Percentiles rank a stretch among this genome's conserved stretches.
Conservation (phyloP, 2,888 invertebrate genomes). For the Drosophila fungiperda region DNA sequence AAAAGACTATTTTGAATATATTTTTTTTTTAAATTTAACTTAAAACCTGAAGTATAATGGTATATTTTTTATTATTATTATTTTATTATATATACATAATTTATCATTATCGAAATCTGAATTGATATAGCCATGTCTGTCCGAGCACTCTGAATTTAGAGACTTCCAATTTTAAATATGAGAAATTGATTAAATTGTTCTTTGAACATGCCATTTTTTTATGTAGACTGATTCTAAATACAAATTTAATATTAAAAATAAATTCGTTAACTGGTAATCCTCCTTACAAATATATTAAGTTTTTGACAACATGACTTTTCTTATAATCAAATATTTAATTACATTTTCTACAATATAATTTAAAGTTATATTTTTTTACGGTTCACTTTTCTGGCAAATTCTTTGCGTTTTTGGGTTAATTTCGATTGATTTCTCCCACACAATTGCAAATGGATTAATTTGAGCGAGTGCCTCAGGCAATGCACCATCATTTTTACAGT, state of each 20-base stretch:
- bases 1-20: neutral
- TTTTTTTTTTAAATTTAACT: neutral
- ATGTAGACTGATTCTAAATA: too few species aligned
- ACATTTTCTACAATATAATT: neutral
- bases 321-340: neutral
- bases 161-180: neutral
- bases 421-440: slow-evolving; percentile 20
- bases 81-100: neutral
- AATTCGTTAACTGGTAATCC: too few species aligned
- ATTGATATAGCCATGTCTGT: neutral
- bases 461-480: neutral
- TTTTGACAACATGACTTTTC: neutral
- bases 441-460: slow-evolving; percentile 8
- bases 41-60: neutral
- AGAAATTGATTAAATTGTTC: too few species aligned
- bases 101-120: neutral
- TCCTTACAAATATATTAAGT: too few species aligned
- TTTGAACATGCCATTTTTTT: too few species aligned
- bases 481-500: neutral
- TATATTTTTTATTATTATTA: neutral
- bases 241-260: too few species aligned
- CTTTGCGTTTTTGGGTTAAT: neutral
- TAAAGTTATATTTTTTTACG: neutral
- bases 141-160: neutral
- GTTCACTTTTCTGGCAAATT: neutral